Base-by-base conservation (phyloP, 1,140 invertebrate species). In the Polypedilum pembai region DNA sequence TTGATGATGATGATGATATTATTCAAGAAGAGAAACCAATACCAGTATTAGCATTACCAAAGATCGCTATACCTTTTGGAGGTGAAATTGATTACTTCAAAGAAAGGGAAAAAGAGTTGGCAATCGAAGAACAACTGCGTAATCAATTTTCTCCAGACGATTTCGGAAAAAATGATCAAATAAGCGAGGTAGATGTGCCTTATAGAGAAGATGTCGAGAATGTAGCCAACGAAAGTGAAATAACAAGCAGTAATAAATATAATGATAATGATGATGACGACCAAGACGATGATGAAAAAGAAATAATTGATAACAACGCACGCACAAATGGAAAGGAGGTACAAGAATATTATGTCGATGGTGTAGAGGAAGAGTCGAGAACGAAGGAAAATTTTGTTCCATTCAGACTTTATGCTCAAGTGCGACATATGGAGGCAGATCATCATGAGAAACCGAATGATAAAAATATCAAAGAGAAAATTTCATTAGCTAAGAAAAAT, bases 51-150 rank as follows among this genome's bases (percentile, higher is more conserved):
- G 4, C 12, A 56, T 56, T n/a, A 56, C 45, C 12, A 56, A 12
- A 56, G n/a, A 56, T 12, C 8, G 4, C 8, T n/a, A n/a, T n/a
- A 56, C 45, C 45, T 4, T 69, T 18, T 18, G 65, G 17, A 69
- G 65, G 65, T 21, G 65, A 69, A 69, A 69, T 69, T 21, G 65
- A 69, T 69, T 69, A 69, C 18, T 21, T 69, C 7, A 21, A 20
- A 20, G 17, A 69, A 20, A n/a, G 65, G 5, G 65, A 69, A 69
- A n/a, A 69, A 56, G 45, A 56, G 45, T 56, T 56, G 45, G 45
- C 45, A 56, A 8, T 4, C n/a, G 45, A 56, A 56, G 45, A 12
- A 33, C 24, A 33, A 3, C 24, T 33, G 24, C 24, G 24, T 33
- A 33, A 33, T 56, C 8, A 56, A 56, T 56, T 56, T 56, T 56